These are phyloP conservation scores for Petrolisthes manimaculis DNA, from an alignment of 2,888 invertebrate genomes.

Conservation along the genomic window DNA sequence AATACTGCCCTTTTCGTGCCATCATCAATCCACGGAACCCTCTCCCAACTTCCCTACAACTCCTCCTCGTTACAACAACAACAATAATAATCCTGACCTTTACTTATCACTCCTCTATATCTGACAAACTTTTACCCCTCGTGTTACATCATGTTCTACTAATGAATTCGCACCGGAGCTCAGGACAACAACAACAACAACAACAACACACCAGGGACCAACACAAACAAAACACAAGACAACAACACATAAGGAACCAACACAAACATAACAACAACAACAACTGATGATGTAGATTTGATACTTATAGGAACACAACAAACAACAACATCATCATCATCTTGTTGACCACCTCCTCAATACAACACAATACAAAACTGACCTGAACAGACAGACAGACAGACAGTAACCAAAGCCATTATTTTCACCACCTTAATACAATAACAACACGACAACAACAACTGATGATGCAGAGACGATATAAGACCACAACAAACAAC, in stretches of 20 bases:
- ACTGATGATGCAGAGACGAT: neutral
- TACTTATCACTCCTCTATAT: no score
- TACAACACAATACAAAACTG: conserved; percentile 9
- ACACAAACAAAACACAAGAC: no score
- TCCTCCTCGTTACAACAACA: neutral
- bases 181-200: no score
- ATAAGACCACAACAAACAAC: neutral
- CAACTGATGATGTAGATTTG: no score
- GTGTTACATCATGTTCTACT: no score
- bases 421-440: neutral
- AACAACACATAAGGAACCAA: no score
- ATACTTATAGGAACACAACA: neutral
- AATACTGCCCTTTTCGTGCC: no score
- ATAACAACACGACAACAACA: neutral
- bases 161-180: no score
- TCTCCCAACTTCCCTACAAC: neutral
- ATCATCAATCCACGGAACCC: no score
- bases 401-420: neutral
- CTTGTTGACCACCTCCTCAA: neutral
- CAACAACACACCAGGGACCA: no score
- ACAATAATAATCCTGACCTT: neutral
- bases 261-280: no score
- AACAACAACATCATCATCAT: neutral
- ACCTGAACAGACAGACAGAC: neutral
- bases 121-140: no score